These are phyloP conservation scores for Rhagologus leucostigma DNA, from an alignment of 2,113 vertebrate genomes.

Conservation along the genomic window DNA sequence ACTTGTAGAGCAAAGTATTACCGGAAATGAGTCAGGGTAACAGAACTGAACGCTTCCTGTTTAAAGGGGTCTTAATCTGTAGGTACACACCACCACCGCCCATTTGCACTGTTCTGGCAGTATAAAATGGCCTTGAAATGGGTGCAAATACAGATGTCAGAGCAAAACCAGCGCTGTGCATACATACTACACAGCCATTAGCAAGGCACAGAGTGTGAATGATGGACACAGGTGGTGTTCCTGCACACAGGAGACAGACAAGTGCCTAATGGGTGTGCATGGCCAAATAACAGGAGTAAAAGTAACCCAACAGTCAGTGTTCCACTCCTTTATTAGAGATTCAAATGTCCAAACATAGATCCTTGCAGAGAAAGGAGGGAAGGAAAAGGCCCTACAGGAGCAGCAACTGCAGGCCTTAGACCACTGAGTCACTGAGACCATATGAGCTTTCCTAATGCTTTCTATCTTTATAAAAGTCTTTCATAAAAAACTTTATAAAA, in stretches of 20 bases:
- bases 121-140: not conserved
- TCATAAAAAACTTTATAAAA: not conserved
- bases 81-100: not conserved
- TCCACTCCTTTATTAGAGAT: not conserved
- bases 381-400: not conserved
- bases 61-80: not conserved
- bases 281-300: not conserved
- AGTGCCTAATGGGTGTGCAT: not conserved
- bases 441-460: not conserved
- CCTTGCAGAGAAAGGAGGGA: not conserved
- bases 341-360: not conserved
- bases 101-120: not conserved
- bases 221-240: not conserved
- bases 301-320: not conserved
- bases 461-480: not conserved
- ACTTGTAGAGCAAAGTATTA: not conserved
- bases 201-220: not conserved
- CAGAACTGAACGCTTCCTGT: not conserved
- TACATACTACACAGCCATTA: not conserved
- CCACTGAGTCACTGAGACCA: not conserved
- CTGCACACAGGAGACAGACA: not conserved
- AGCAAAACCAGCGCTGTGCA: not conserved
- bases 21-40: not conserved
- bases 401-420: not conserved
- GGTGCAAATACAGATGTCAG: not conserved